Conservation (phyloP, 2,888 invertebrate genomes). For the Hartigia nigra region DNA sequence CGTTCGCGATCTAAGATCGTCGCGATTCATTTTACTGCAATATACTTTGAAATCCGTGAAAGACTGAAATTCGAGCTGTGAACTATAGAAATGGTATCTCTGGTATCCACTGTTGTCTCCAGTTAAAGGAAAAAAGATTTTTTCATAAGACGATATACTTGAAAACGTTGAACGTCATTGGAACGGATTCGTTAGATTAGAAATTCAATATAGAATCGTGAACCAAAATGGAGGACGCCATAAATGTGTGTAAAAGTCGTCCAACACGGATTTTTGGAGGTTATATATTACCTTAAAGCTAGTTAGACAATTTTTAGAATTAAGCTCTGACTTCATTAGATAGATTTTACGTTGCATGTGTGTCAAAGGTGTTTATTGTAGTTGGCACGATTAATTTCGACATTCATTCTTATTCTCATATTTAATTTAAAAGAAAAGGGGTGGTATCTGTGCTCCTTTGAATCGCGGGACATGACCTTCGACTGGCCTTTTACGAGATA, state of each 20-base stretch:
- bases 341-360: neutral
- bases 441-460: too few species aligned
- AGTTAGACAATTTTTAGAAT: slow-evolving; percentile 6
- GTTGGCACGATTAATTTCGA: too few species aligned
- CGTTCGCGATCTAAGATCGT: neutral
- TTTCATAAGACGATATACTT: neutral
- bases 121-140: neutral
- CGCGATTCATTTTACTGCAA: neutral
- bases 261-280: neutral
- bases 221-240: neutral
- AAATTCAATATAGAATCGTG: neutral
- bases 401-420: too few species aligned
- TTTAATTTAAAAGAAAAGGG: too few species aligned
- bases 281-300: neutral
- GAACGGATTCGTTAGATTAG: neutral
- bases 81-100: neutral
- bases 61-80: neutral
- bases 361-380: neutral
- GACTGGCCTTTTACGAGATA: too few species aligned
- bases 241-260: neutral
- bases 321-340: neutral
- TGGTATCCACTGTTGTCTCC: neutral
- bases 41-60: neutral
- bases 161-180: neutral
- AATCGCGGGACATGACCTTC: too few species aligned